Evolutionary conservation across 2,113 vertebrate genomes (phyloP).

Genomic region (Geococcyx californianus): DNA sequence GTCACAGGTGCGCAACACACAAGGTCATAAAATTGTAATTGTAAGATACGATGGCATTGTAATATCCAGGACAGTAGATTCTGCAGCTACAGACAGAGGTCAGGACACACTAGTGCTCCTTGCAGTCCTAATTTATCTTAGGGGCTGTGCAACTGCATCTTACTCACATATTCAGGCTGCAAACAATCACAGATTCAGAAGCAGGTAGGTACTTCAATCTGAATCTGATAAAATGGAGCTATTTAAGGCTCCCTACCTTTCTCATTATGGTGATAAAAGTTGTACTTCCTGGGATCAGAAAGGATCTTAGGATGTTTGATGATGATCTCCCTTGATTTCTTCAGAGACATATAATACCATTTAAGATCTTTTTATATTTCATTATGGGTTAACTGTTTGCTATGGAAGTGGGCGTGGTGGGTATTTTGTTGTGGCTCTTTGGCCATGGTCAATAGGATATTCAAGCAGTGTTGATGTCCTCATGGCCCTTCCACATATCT

Average conservation of each 20-base stretch:
- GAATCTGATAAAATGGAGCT: neutral
- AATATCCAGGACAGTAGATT: neutral
- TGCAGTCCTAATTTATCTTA: slow-evolving; percentile 7
- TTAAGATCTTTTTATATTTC: neutral
- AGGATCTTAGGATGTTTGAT: neutral
- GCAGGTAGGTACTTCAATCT: neutral
- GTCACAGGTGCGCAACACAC: slow-evolving; percentile 55
- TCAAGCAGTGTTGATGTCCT: neutral
- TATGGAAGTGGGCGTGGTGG: neutral
- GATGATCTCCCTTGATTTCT: neutral
- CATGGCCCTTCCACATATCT: neutral
- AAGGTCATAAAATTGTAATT: slow-evolving; percentile 74
- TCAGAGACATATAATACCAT: neutral
- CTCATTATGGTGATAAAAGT: neutral
- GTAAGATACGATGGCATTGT: slow-evolving; percentile 42
- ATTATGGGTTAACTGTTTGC: neutral
- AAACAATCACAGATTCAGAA: neutral
- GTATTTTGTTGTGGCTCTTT: neutral
- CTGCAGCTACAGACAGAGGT: neutral
- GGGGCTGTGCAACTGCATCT: neutral
- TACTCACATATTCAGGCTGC: neutral
- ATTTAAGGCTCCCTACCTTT: neutral
- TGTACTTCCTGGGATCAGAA: neutral
- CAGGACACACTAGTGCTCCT: neutral
- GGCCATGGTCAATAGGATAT: neutral